Base-by-base conservation (phyloP, 2,888 invertebrate species). In the Idaea biselata region DNA sequence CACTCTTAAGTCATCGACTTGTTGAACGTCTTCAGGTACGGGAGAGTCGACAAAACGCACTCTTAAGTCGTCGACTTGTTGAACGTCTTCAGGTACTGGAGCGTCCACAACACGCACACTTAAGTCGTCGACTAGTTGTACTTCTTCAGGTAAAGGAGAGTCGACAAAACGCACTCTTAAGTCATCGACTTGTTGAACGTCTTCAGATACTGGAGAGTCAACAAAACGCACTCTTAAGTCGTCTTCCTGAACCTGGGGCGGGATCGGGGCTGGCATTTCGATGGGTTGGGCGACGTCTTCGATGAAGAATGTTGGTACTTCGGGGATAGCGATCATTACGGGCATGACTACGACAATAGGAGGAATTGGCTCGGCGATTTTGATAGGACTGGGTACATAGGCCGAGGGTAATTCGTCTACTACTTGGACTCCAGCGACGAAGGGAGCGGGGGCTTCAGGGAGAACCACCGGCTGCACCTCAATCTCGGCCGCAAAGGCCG, bases 401-500 rank as follows among this genome's bases (percentile, higher is more conserved):
- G 44, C 44, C 44, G 44, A 32, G 32, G 32, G 44, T 44, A 44
- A 11, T 11, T 44, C 44, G 61, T 63, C 58, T 5, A 60, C 63
- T n/a, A 60, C 58, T 56, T 60, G 55, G 44, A 64, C 59, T 11
- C 16, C 54, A 55, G 16, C 17, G n/a, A 18, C 58, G 16, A 31
- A 58, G 16, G 63, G 65, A n/a, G 57, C 59, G 2, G 59, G 58
- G 16, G 62, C 59, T 14, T 55, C 56, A n/a, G 61, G 63, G 8
- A 67, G 55, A 56, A 57, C 31, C 33, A 65, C 62, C 1, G 64
- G 65, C 58, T 64, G 58, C 16, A 69, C 16, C 18, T 62, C 60
- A 33, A 68, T 60, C 0, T 79, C 81, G 18, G 69, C 60, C 60
- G 86, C 87, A 18, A 79, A 63, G 18, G 80, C 84, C 68, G 79